Percentiles rank a stretch among this genome's conserved stretches.
Evolutionary conservation across 2,797 vertebrate genomes (phyloP).

Genomic region (Novumbra hubbsi): DNA sequence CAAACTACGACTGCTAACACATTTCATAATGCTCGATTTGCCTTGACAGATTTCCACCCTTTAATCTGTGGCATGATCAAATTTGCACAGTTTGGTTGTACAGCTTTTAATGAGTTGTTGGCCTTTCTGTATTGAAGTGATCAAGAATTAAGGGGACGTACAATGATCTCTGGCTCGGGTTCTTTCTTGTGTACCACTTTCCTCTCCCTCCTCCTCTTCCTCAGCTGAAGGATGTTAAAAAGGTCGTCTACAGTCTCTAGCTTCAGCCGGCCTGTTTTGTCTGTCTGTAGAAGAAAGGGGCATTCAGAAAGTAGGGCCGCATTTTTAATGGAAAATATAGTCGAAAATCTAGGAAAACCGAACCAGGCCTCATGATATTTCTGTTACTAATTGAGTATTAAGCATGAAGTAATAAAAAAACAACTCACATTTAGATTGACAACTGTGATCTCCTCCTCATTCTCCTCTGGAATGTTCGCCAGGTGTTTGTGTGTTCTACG

Average conservation of each 20-base stretch:
- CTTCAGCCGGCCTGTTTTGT: slow-evolving; percentile 82
- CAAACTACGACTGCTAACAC: no score
- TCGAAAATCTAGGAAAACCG: no score
- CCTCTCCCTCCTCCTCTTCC: slow-evolving; percentile 88
- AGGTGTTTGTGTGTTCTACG: slow-evolving; percentile 56
- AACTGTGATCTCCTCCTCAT: background rate
- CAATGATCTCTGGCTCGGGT: slow-evolving; percentile 77
- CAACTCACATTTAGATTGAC: slow-evolving; percentile 9
- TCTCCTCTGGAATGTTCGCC: slow-evolving; percentile 6
- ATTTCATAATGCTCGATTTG: no score
- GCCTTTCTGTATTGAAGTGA: background rate
- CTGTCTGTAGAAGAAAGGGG: slow-evolving; percentile 66
- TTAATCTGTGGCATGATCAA: no score
- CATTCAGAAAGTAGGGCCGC: background rate
- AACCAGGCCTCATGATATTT: no score
- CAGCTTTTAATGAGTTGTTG: background rate
- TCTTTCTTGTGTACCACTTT: slow-evolving; percentile 77
- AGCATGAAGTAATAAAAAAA: background rate
- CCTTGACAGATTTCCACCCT: no score
- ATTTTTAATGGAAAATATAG: background rate
- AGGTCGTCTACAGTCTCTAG: slow-evolving; percentile 94
- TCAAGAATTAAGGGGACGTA: slow-evolving; percentile 54
- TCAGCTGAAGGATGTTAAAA: slow-evolving; percentile 90
- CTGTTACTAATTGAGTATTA: background rate
- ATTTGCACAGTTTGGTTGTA: background rate